These are phyloP conservation scores for Tonatia bakeri DNA, from an alignment of 2,113 vertebrate species.

Conservation along the genomic window DNA sequence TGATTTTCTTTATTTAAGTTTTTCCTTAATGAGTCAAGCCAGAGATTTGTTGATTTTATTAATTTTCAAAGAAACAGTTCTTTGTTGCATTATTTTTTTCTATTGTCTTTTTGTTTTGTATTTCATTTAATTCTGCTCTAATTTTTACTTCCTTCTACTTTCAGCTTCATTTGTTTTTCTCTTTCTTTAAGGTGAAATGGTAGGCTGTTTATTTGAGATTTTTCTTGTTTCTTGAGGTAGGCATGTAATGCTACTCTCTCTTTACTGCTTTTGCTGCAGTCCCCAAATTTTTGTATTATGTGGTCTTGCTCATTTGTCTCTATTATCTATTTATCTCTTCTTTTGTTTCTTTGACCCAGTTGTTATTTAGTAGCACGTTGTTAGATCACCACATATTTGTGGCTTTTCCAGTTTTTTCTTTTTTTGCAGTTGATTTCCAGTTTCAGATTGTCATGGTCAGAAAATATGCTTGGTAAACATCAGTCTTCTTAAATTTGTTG, in stretches of 20 bases:
- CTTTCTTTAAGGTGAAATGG: background rate
- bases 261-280: background rate
- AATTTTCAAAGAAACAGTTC: background rate
- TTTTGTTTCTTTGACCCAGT: background rate
- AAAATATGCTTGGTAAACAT: background rate
- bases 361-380: background rate
- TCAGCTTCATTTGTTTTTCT: background rate
- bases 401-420: background rate
- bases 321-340: background rate
- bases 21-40: background rate
- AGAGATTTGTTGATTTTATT: background rate
- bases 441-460: background rate
- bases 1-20: background rate
- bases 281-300: background rate
- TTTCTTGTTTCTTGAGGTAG: background rate
- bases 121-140: background rate
- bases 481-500: background rate
- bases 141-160: background rate
- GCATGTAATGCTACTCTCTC: background rate
- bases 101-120: background rate
- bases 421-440: background rate
- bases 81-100: background rate
- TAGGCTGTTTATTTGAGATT: background rate
- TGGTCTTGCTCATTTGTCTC: background rate
- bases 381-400: background rate